Conservation (phyloP, 2,113 vertebrate genomes). For the Lutjanus erythropterus region DNA sequence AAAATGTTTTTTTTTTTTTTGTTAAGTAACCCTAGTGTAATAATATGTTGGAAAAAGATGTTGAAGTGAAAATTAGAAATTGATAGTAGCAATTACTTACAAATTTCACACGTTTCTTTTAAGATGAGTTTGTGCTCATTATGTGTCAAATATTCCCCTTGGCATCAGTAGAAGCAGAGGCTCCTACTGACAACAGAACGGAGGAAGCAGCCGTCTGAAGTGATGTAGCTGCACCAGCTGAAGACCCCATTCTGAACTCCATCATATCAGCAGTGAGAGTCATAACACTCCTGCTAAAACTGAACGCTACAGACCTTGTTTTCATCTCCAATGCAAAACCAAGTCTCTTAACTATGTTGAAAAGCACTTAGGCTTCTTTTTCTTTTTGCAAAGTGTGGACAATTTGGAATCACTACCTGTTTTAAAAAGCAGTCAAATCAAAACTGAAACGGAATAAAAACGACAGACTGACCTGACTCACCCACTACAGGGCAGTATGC, state of each 20-base stretch:
- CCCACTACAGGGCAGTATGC: not conserved
- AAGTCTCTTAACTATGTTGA: not conserved
- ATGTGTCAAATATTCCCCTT: not conserved
- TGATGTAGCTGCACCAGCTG: constrained; percentile 11
- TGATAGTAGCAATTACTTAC: not conserved
- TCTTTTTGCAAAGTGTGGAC: not conserved
- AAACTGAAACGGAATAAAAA: not conserved
- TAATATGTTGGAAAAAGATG: not conserved
- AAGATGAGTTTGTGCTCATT: not conserved
- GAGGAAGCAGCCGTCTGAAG: constrained; percentile 2
- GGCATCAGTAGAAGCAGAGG: constrained; percentile 7
- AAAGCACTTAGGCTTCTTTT: not conserved
- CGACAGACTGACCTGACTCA: not conserved
- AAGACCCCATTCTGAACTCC: constrained; percentile 30
- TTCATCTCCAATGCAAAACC: not conserved
- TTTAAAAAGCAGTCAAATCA: not conserved
- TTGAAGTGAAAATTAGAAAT: not conserved
- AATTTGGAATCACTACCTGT: not conserved
- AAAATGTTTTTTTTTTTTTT: not conserved
- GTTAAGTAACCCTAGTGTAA: not conserved
- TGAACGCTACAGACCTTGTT: not conserved
- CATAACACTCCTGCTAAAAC: constrained; percentile 1
- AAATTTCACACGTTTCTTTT: not conserved
- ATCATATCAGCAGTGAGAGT: constrained; percentile 11
- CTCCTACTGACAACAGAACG: constrained; percentile 11